A percentile compares a stretch with the other conserved stretches of the same genome.
Evolutionary conservation across 92 coral and sea anemone genomes (phyloP).

Genomic region (Porites lobata): DNA sequence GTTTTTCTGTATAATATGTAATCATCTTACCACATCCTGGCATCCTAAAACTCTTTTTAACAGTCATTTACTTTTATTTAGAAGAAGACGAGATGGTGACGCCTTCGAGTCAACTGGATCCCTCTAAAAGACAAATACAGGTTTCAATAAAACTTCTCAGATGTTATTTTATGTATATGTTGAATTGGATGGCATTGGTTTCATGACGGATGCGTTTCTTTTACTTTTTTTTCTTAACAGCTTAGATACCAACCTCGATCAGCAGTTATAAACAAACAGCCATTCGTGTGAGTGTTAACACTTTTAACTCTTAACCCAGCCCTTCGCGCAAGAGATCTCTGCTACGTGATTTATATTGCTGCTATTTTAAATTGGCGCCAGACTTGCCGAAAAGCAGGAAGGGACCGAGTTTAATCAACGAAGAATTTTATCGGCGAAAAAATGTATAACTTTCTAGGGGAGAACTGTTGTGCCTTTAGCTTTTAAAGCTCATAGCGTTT

Average conservation of each 20-base stretch:
- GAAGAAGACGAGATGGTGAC: conserved; percentile 38
- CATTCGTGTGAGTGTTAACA: conserved; percentile 68
- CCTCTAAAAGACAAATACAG: conserved; percentile 82
- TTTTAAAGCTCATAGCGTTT: too few species aligned
- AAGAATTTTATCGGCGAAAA: too few species aligned
- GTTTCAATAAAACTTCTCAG: conserved; percentile 21
- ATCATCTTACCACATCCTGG: neutral
- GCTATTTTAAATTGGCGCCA: too few species aligned
- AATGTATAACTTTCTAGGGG: too few species aligned
- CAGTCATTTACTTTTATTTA: neutral
- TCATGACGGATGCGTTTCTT: neutral
- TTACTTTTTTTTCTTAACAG: conserved; percentile 40
- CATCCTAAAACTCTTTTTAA: neutral
- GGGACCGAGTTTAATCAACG: too few species aligned
- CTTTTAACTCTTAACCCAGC: neutral
- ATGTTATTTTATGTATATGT: neutral
- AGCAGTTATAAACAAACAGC: conserved; percentile 55
- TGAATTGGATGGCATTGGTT: neutral
- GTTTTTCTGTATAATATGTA: too few species aligned
- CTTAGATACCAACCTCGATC: conserved; percentile 81
- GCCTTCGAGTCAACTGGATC: conserved; percentile 77
- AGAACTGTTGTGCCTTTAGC: too few species aligned
- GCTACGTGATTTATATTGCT: too few species aligned
- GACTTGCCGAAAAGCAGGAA: too few species aligned
- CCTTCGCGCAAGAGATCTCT: too few species aligned